phyloP scores from a whole-genome alignment of 2,888 invertebrate species.

The Limenitis camilla region DNA sequence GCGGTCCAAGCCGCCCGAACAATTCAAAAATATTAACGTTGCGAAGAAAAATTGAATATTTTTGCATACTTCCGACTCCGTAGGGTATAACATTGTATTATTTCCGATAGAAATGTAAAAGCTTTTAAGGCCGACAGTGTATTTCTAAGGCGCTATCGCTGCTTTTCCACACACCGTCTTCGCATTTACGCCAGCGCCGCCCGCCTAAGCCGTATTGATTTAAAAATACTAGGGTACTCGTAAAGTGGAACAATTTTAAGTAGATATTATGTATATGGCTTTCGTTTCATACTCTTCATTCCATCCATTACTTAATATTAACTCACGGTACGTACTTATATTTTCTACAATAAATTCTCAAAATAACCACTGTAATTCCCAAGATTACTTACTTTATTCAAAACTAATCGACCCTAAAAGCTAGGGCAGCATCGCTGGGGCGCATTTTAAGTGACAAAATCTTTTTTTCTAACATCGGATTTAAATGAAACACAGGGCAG shows the following conservation, averaged over 20 bases:
- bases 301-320: neutral
- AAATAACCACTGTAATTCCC: no score
- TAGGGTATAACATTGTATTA: constrained; percentile 64
- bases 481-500: no score
- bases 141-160: constrained; percentile 56
- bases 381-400: no score
- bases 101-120: constrained; percentile 67
- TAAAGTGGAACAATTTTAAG: constrained; percentile 14
- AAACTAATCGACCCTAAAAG: no score
- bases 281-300: neutral
- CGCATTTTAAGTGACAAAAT: no score
- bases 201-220: constrained; percentile 60
- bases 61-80: constrained; percentile 56
- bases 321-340: neutral
- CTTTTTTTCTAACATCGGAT: no score
- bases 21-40: constrained; percentile 51
- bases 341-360: no score
- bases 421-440: no score
- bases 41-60: constrained; percentile 68
- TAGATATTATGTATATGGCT: constrained; percentile 2
- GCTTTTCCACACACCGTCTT: constrained; percentile 43
- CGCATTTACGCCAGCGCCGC: constrained; percentile 35
- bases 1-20: constrained; percentile 30
- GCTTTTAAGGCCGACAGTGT: constrained; percentile 68
- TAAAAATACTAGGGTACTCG: constrained; percentile 28